Evolutionary conservation across 2,888 invertebrate species (phyloP).

Genomic region (Drosophila acutilabella): DNA sequence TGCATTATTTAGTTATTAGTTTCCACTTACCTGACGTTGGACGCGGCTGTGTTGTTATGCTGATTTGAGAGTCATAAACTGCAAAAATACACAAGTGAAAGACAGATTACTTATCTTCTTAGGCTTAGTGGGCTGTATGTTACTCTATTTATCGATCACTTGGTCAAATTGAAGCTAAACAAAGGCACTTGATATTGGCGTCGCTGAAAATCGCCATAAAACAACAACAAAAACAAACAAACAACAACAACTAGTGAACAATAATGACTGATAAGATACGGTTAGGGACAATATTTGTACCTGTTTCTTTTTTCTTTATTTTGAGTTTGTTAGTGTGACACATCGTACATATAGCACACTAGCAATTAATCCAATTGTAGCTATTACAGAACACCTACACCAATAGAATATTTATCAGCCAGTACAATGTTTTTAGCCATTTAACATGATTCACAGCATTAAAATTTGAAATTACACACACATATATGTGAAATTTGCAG

Average conservation of each 20-base stretch:
- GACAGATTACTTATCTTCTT: background rate
- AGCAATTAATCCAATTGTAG: constrained; percentile 59
- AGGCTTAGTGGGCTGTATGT: background rate
- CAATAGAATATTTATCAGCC: constrained; percentile 49
- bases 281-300: constrained; percentile 36
- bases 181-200: constrained; percentile 39
- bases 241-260: constrained; percentile 33
- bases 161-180: constrained; percentile 42
- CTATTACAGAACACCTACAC: constrained; percentile 38
- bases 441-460: constrained; percentile 54
- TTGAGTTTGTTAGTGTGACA: constrained; percentile 36
- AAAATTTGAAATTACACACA: constrained; percentile 11
- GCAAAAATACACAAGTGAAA: constrained; percentile 20
- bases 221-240: background rate
- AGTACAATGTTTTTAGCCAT: constrained; percentile 17
- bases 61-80: constrained; percentile 81
- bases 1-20: too few species aligned
- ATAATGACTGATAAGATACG: constrained; percentile 66
- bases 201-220: constrained; percentile 30
- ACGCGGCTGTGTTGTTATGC: constrained; percentile 82
- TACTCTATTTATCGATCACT: constrained; percentile 39
- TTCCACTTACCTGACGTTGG: constrained; percentile 42
- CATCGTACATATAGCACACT: constrained; percentile 28
- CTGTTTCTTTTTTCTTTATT: background rate
- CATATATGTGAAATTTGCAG: background rate